These are phyloP conservation scores for Cryptosula pallasiana DNA, from an alignment of 2,888 invertebrate genomes.

Conservation along the genomic window DNA sequence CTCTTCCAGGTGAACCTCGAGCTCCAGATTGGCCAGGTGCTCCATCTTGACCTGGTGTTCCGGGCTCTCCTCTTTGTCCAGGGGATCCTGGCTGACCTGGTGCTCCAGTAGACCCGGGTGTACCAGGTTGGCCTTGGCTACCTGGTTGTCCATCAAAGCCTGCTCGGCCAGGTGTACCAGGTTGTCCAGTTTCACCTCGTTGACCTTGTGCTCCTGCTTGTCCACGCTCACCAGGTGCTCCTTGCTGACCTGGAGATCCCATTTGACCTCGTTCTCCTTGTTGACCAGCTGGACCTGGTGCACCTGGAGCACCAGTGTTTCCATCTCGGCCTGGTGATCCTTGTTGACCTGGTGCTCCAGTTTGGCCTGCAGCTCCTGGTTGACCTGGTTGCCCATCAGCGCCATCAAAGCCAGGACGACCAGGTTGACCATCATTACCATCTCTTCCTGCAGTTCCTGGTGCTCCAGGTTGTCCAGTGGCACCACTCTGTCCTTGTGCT, in stretches of 20 bases:
- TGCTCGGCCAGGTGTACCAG: background rate
- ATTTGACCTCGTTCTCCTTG: background rate
- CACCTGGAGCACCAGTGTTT: constrained; percentile 23
- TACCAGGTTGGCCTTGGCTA: constrained; percentile 12
- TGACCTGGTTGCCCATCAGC: background rate
- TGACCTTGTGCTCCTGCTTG: constrained; percentile 26
- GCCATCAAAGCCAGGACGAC: constrained; percentile 24
- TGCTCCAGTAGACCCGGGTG: constrained; percentile 24
- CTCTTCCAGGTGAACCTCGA: background rate
- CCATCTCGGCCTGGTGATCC: constrained; percentile 11
- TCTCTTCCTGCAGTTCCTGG: background rate
- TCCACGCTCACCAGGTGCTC: constrained; percentile 28
- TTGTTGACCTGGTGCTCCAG: background rate
- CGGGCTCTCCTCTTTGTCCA: constrained; percentile 24
- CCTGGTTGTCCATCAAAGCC: background rate
- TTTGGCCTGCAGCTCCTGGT: constrained; percentile 8
- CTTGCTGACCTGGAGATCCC: constrained; percentile 23
- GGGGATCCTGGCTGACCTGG: constrained; percentile 13
- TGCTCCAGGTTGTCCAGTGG: background rate
- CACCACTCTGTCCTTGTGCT: background rate
- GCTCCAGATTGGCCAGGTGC: constrained; percentile 11
- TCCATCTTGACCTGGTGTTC: background rate
- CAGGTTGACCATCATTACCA: background rate
- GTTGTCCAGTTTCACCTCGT: background rate
- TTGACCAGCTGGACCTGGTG: background rate